These are phyloP conservation scores for Eupeodes latifasciatus DNA, from an alignment of 2,888 invertebrate genomes.

Conservation along the genomic window DNA sequence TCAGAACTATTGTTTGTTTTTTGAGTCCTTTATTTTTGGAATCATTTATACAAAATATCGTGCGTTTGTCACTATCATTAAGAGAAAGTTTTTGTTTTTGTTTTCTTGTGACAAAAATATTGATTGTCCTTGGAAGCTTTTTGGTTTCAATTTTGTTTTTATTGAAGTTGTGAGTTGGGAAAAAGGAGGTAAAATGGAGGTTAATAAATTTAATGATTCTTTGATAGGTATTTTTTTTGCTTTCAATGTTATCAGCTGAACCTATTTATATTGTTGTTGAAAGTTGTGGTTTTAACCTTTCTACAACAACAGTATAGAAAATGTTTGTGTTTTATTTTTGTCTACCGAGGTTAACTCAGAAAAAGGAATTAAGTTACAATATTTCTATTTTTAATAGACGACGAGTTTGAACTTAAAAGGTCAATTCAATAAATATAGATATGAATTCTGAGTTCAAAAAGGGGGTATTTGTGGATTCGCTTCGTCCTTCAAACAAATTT, in stretches of 20 bases:
- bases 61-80: conserved; percentile 1
- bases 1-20: conserved; percentile 7
- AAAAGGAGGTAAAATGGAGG: not conserved
- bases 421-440: no score
- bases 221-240: not conserved
- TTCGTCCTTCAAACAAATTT: no score
- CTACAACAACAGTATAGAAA: no score
- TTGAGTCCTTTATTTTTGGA: not conserved
- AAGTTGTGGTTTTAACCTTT: not conserved
- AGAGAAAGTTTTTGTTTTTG: not conserved
- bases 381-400: no score
- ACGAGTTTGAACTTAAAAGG: no score
- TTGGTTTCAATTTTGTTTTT: not conserved
- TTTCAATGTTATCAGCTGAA: not conserved
- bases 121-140: not conserved
- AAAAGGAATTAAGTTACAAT: no score
- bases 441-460: no score
- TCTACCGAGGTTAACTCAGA: no score
- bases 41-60: conserved; percentile 12
- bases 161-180: not conserved
- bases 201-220: conserved; percentile 1
- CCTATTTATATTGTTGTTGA: not conserved
- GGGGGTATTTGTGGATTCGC: no score
- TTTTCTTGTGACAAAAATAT: conserved; percentile 4
- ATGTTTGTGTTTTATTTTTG: no score